Evolutionary conservation across 2,888 invertebrate species (phyloP), one percentile per base, ranked within the genome.

Genomic region (Phasia obesa): DNA sequence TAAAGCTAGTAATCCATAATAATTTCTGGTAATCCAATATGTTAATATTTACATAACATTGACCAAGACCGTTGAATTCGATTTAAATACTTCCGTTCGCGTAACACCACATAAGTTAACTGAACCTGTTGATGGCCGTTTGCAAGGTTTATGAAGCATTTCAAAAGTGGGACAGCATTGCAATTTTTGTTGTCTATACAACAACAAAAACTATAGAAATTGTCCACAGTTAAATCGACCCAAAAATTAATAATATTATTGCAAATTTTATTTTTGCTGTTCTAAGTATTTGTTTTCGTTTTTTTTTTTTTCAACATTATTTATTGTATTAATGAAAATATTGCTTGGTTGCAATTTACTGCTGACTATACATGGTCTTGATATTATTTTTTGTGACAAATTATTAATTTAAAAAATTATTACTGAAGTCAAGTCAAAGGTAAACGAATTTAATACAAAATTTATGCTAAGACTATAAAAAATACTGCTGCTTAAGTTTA

Each of bases 251-350:
- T 5, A 55, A 19, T 31, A 47, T 25, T 23, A 69, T 74, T 73
- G 79, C 79, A 59, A 83, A 57, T 49, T 51, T 42, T 19, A 25
- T 79, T 79, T 53, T 53, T 79, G 79, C 79, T 84, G 86, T 83
- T 86, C 85, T 79, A 85, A 42, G 64, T 55, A 67, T 81, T 67
- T 59, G 51, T 77, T 64, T 44, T 5, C n/a, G n/a, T n/a, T n/a
- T 38, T 31, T 2, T 35, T 2, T 11, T 11, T 35, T 35, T 35
- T 9, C 35, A 35, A 35, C 35, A 35, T 2, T 4, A 80, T 84
- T 86, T 59, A 51, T 88, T 88, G 86, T 87, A 89, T 89, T 88
- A 88, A 88, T 89, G 87, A 88, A 89, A 87, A 85, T 81, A 51
- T 49, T 51, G 47, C 27, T 49, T 74, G 53, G 21, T 47, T 69